Evolutionary conservation across 2,113 vertebrate species (phyloP), one percentile per base, ranked within the genome.

Genomic region (Cairina moschata): DNA sequence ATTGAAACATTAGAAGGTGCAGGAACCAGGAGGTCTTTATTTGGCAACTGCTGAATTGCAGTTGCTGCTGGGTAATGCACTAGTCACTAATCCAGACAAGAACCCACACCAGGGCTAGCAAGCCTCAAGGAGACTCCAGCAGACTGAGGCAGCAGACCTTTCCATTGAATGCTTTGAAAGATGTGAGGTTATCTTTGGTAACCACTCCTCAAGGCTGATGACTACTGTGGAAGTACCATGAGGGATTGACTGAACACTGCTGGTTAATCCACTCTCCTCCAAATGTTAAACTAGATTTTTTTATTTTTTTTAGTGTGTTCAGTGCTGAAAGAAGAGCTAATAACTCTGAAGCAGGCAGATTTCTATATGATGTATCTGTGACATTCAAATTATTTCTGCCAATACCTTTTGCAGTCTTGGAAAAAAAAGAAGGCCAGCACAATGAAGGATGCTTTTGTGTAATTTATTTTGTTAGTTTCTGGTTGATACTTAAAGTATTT

Each of bases 401-500:
- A 78, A 60, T 83, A 38, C 46, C 62, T 93, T 87, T 52, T 90
- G 89, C 67, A 42, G 82, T 85, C 66, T 82, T 92, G 75, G 68
- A 86, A 74, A 75, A 83, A 54, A 81, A 80, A 88, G 48, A 78
- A 92, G 96, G 92, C 34, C 65, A 77, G 67, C n/a, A 90, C 52
- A 97, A 95, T 89, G 77, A 76, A 89, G 59, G 55, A 92, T 76
- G n/a, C 68, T 97, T 96, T 95, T 87, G 44, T 92, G 54, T 82
- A 77, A 95, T 92, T 94, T 90, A 60, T 82, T 85, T 86, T 86
- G 56, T 88, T 86, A 91, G 83, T 74, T 95, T 81, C 90, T 91
- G 82, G 91, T 93, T 91, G 82, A 91, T 93, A 97, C 75, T 95
- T 95, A 94, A 97, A 95, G 92, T 91, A 95, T 94, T 93, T 95